Base-by-base conservation (phyloP, 2,888 invertebrate species). In the Heliconius charithonia region DNA sequence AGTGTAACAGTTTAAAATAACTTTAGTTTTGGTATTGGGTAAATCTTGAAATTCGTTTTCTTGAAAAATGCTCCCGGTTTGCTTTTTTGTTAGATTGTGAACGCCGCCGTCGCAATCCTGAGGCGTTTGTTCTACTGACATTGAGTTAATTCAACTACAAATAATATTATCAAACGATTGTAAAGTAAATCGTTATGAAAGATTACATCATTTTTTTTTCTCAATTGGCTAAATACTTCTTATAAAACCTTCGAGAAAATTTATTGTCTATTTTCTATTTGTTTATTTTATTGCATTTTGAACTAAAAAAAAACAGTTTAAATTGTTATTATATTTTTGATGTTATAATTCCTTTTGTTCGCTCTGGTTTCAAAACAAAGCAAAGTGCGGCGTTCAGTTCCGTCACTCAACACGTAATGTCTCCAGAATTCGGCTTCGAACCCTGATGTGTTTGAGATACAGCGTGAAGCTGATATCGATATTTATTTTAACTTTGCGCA, bases 1-100 rank as follows among this genome's bases (percentile, higher is more conserved):
- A 59, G 32, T 37, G 67, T 69, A 69, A 45, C 25, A 70, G 32
- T 82, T 81, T 80, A 83, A 78, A 86, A 86, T 84, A 83, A 79
- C 85, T 87, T 89, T 92, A 89, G 91, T 89, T 86, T 89, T 88
- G 89, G 86, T 82, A 81, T 90, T 89, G 84, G 84, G 88, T 85
- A 89, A 83, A 72, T 69, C 80, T 84, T 71, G 80, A 80, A 84
- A 84, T 81, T 76, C 71, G 72, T 83, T 81, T 82, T 83, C 74
- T 79, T 77, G 74, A 83, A 83, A 80, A 81, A 80, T 77, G 9
- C 82, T 81, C 72, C 59, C 59, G 25, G 59, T 59, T 81, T 79
- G 80, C 78, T 76, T 69, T 29, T 73, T 76, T 80, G 78, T 82
- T 81, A 77, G 81, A 83, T 83, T 83, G 65, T 80, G 75, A 65